phyloP scores from a whole-genome alignment of 2,888 invertebrate species.

The Brenthis hecate region DNA sequence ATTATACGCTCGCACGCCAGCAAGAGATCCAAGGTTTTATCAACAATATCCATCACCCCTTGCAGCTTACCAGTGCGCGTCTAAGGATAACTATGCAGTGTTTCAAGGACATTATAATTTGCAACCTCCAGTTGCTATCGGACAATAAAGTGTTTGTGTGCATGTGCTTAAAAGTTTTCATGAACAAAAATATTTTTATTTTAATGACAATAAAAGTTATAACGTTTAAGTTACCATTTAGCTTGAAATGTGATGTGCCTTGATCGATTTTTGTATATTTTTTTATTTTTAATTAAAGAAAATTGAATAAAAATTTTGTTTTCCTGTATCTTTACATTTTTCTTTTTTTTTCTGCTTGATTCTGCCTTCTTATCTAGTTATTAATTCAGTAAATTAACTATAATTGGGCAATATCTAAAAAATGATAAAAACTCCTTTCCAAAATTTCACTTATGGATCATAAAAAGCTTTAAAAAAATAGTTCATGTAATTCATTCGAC shows the following conservation, averaged over 20 bases:
- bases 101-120: constrained; percentile 79
- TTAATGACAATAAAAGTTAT: constrained; percentile 4
- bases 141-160: constrained; percentile 55
- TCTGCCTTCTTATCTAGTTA: no score
- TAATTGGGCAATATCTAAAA: no score
- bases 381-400: no score
- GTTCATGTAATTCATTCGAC: no score
- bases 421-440: no score
- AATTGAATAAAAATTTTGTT: constrained; percentile 9
- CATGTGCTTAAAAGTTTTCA: constrained; percentile 25
- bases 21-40: constrained; percentile 65
- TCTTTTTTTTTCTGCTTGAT: no score
- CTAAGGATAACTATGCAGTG: constrained; percentile 74
- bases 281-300: constrained; percentile 32
- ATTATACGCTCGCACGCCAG: constrained; percentile 58
- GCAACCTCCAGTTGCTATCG: constrained; percentile 73
- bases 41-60: constrained; percentile 69
- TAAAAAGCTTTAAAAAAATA: no score
- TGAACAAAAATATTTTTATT: constrained; percentile 11
- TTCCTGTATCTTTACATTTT: neutral
- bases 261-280: constrained; percentile 31
- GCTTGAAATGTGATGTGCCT: constrained; percentile 39
- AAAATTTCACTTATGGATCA: no score
- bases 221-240: constrained; percentile 40
- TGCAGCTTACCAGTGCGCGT: constrained; percentile 71